Conservation (phyloP, 2,113 vertebrate genomes). For the Cisticola juncidis region DNA sequence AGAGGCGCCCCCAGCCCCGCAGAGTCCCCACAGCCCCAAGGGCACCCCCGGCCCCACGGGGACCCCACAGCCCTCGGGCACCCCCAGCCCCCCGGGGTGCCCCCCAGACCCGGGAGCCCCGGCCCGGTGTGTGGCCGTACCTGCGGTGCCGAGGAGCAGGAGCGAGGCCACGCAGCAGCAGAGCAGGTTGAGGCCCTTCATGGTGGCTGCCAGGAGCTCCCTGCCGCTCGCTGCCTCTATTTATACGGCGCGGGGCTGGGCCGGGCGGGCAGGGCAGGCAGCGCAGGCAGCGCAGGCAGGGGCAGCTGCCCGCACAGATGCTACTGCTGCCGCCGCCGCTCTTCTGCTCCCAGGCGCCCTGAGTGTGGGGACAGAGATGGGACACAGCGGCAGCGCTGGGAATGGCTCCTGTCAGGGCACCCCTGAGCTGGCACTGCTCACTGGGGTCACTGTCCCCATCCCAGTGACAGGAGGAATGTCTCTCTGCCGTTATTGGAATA, state of each 20-base stretch:
- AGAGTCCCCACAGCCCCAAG: background rate
- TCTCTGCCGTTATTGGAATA: background rate
- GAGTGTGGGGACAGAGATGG: background rate
- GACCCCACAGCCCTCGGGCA: background rate
- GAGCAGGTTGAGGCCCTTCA: conserved; percentile 62
- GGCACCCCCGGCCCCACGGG: background rate
- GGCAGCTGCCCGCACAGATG: conserved; percentile 34
- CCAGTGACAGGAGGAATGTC: accelerated
- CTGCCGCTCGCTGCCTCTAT: conserved; percentile 51
- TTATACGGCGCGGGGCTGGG: conserved; percentile 43
- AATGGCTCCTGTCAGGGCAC: background rate
- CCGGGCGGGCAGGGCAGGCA: background rate
- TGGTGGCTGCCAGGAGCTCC: conserved; percentile 65
- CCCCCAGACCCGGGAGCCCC: background rate
- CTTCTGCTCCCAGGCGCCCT: background rate
- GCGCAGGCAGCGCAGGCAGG: conserved; percentile 1
- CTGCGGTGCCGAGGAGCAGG: conserved; percentile 42
- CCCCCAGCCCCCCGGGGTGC: background rate
- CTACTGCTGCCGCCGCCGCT: background rate
- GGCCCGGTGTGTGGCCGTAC: background rate
- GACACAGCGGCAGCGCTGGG: accelerated
- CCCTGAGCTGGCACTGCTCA: background rate
- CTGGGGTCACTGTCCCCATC: accelerated
- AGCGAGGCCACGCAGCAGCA: conserved; percentile 66
- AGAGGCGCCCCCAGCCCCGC: background rate